Evolutionary conservation across 92 coral and sea anemone genomes (phyloP).

Genomic region (Metridium senile): DNA sequence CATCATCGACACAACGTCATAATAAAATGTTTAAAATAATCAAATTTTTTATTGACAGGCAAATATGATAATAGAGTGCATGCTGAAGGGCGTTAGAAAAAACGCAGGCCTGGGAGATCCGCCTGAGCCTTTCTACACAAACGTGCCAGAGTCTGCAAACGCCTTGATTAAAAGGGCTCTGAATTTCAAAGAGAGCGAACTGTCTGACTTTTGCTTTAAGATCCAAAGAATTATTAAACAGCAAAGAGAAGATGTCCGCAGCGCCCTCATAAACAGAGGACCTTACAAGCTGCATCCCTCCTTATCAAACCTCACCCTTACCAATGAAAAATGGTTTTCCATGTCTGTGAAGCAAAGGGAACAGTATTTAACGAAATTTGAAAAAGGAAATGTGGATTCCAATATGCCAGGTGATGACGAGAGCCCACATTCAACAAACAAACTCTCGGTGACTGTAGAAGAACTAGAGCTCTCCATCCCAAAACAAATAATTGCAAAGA

Average conservation of each 20-base stretch:
- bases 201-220: constrained; percentile 14
- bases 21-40: no score
- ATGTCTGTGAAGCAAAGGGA: neutral
- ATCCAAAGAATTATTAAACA: neutral
- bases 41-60: constrained; percentile 15
- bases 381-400: neutral
- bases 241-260: neutral
- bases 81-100: constrained; percentile 6
- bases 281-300: no score
- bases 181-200: constrained; percentile 29
- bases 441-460: neutral
- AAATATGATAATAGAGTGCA: constrained; percentile 4
- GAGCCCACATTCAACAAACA: neutral
- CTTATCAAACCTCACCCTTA: neutral
- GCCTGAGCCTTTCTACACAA: constrained; percentile 51
- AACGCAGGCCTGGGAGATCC: constrained; percentile 52
- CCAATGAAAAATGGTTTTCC: neutral
- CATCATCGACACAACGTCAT: no score
- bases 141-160: constrained; percentile 62
- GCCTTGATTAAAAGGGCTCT: constrained; percentile 43
- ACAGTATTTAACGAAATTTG: neutral
- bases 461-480: neutral
- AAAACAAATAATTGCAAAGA: neutral
- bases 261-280: no score
- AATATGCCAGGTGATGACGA: no score